A percentile compares a stretch with the other conserved stretches of the same genome.
Evolutionary conservation across 1,140 invertebrate genomes (phyloP).

Genomic region (Lerema accius): DNA sequence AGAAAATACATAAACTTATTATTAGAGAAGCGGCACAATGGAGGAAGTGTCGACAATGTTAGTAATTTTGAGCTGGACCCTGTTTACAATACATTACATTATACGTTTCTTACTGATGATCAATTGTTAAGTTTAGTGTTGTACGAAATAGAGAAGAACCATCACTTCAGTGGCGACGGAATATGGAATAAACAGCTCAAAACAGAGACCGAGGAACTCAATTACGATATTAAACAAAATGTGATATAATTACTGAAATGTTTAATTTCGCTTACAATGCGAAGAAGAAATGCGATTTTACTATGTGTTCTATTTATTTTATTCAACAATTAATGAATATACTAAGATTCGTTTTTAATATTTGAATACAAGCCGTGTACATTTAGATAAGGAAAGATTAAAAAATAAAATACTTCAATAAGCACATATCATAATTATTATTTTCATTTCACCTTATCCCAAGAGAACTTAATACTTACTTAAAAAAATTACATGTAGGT

Average conservation of each 20-base stretch:
- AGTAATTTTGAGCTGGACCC: slow-evolving; percentile 42
- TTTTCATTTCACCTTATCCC: slow-evolving; percentile 38
- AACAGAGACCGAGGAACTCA: slow-evolving; percentile 41
- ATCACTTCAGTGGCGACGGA: slow-evolving; percentile 74
- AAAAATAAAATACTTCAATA: slow-evolving; percentile 54
- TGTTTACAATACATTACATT: slow-evolving; percentile 52
- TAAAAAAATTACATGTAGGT: slow-evolving; percentile 39
- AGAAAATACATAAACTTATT: slow-evolving; percentile 50
- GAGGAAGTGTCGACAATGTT: slow-evolving; percentile 1
- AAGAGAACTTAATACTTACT: slow-evolving; percentile 32
- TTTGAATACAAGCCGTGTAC: background rate
- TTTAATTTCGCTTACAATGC: too few relatives aligned
- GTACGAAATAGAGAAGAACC: slow-evolving; percentile 74
- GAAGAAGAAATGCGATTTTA: too few relatives aligned
- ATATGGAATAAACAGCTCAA: slow-evolving; percentile 57
- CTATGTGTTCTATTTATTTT: too few relatives aligned
- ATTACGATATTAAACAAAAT: slow-evolving; percentile 21
- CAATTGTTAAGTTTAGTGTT: slow-evolving; percentile 69
- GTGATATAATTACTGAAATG: too few relatives aligned
- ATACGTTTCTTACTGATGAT: slow-evolving; percentile 51
- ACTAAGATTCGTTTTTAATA: too few relatives aligned
- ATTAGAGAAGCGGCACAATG: slow-evolving; percentile 41
- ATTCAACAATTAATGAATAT: too few relatives aligned
- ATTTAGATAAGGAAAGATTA: too few relatives aligned
- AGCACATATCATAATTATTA: slow-evolving; percentile 61